These are phyloP conservation scores for Anas bahamensis DNA, from an alignment of 2,797 vertebrate genomes.

Conservation along the genomic window DNA sequence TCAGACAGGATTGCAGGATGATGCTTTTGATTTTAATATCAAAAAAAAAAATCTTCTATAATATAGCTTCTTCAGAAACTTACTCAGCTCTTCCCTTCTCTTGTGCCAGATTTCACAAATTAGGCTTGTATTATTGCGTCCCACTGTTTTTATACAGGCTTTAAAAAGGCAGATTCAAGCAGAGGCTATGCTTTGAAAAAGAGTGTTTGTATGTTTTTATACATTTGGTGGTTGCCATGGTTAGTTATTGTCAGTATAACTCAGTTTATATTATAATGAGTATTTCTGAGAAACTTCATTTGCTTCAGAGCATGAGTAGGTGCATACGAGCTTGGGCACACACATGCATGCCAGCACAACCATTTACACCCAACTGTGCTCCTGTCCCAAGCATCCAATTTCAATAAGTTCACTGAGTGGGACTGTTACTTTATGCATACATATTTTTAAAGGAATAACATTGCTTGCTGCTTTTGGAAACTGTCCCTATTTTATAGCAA, in stretches of 20 bases:
- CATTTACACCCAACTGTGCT: not conserved
- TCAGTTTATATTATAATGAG: not conserved
- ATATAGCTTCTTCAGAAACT: not conserved
- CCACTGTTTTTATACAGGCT: constrained; percentile 23
- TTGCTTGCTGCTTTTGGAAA: not conserved
- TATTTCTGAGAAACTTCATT: constrained; percentile 32
- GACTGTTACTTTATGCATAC: not conserved
- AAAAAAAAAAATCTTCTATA: not conserved
- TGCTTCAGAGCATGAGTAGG: not conserved
- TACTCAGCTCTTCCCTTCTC: not conserved
- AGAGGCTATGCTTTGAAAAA: constrained; percentile 19
- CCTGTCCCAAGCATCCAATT: not conserved
- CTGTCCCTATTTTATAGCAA: not conserved
- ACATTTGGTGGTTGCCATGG: constrained; percentile 10
- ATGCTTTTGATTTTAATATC: not conserved
- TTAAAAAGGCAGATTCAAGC: constrained; percentile 22
- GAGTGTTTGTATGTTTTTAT: constrained; percentile 12
- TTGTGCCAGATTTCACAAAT: constrained; percentile 8
- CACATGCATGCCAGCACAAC: fast-evolving
- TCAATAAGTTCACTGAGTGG: not conserved
- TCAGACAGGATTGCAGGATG: not conserved
- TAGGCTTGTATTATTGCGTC: not conserved
- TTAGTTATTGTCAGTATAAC: constrained; percentile 23
- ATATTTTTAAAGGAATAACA: not conserved
- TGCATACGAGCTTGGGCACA: not conserved